Percentiles rank a stretch among this genome's conserved stretches.
Evolutionary conservation across 2,888 invertebrate species (phyloP).

Genomic region (Apantesis nais): DNA sequence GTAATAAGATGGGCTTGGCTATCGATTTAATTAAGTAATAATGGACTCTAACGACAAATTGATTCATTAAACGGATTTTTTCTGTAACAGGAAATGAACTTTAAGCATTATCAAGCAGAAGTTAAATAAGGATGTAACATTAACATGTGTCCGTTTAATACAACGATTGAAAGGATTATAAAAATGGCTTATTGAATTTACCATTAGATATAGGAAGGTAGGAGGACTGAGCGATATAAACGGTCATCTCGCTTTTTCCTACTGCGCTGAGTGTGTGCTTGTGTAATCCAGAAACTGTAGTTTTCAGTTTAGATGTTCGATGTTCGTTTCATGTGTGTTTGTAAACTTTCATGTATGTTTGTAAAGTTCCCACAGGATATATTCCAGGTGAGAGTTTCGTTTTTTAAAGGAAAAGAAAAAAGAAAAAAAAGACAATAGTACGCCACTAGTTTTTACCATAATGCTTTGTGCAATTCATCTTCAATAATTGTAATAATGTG

Average conservation of each 20-base stretch:
- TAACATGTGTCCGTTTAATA: not conserved
- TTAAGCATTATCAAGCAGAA: not conserved
- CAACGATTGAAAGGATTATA: not conserved
- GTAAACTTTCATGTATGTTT: too few species aligned
- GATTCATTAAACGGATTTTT: not conserved
- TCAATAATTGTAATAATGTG: too few species aligned
- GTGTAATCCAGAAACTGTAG: too few species aligned
- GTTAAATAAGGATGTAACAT: not conserved
- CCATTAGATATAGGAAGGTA: not conserved
- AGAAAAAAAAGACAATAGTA: not conserved
- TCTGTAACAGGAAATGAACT: not conserved
- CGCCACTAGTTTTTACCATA: not conserved
- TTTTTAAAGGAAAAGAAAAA: too few species aligned
- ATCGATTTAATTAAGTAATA: conserved; percentile 5
- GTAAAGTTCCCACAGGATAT: too few species aligned
- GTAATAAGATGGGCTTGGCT: conserved; percentile 2
- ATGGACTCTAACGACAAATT: not conserved
- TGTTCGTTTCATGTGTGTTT: too few species aligned
- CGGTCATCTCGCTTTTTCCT: too few species aligned
- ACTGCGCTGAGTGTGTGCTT: too few species aligned
- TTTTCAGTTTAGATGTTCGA: too few species aligned
- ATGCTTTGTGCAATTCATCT: not conserved
- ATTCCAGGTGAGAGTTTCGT: too few species aligned
- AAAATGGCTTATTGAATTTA: not conserved
- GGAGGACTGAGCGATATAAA: too few species aligned